A percentile compares a stretch with the other conserved stretches of the same genome.
Evolutionary conservation across 2,113 vertebrate species (phyloP).

Genomic region (Albula goreensis): DNA sequence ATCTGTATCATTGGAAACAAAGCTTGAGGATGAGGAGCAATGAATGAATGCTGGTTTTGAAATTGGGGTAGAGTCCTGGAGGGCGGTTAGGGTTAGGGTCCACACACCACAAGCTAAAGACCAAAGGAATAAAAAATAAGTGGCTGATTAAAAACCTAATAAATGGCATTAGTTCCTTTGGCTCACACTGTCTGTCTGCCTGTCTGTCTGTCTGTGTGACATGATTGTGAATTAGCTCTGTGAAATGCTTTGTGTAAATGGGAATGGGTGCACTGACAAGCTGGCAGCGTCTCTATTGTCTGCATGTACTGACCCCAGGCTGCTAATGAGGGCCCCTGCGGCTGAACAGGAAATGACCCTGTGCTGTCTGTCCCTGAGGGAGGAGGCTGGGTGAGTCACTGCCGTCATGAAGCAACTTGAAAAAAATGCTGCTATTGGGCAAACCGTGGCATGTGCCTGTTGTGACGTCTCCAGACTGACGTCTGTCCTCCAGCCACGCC

Average conservation of each 20-base stretch:
- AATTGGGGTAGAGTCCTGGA: not conserved
- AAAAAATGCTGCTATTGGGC: not conserved
- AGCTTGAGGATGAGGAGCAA: constrained; percentile 1
- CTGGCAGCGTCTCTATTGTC: not conserved
- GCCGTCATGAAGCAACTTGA: not conserved
- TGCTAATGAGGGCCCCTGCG: not conserved
- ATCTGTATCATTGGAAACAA: constrained; percentile 6
- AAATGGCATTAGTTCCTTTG: not conserved
- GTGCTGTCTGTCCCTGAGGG: not conserved
- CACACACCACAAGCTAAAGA: too few species aligned
- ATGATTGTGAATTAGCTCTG: not conserved
- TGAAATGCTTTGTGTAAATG: not conserved
- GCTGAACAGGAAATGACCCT: not conserved
- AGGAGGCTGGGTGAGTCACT: constrained; percentile 3
- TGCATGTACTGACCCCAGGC: not conserved
- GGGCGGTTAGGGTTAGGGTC: not conserved
- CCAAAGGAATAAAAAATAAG: not conserved
- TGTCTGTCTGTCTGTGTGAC: not conserved
- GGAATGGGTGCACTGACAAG: not conserved
- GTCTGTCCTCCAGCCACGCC: not conserved
- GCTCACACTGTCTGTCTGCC: not conserved
- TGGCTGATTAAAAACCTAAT: not conserved
- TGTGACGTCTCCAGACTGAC: not conserved
- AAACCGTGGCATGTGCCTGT: not conserved
- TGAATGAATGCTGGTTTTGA: not conserved